Base-by-base conservation (phyloP, 2,113 vertebrate species). In the Lipotes vexillifer region DNA sequence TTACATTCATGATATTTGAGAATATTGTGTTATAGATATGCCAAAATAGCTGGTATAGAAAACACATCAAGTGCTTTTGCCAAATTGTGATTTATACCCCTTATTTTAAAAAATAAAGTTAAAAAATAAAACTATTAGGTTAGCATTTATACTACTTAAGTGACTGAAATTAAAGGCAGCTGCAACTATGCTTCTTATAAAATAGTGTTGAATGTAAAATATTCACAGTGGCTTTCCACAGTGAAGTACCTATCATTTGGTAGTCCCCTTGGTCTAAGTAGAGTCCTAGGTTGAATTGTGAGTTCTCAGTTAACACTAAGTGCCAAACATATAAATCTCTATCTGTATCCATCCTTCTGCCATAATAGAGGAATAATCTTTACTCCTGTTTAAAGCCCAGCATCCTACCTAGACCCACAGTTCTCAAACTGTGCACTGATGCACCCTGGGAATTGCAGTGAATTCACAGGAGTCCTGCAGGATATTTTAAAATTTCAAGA, bases 1-100 rank as follows among this genome's bases (percentile, higher is more conserved):
- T 57, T 33, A 38, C 15, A 83, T 90, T 88, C 65, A 33, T 69
- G 65, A 49, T 93, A 91, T 86, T 98, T 98, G 96, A 49, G 66
- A 90, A 66, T 92, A 85, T 72, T 71, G 31, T 1, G 0, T 97
- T 95, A 88, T 96, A 55, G 31, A 83, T 69, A 71, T 44, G 33
- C 36, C 33, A 94, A 38, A 41, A 27, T 65, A 75, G 83, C 75
- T 96, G 57, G 31, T 96, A 71, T 3, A 66, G 93, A 97, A 97
- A 95, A 95, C 25, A 55, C 83, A 36, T 71, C 17, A 59, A 59
- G 9, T 80, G 8, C 31, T 89, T 92, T 97, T 90, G 41, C 61
- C 27, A 92, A 81, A 59, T 96, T 88, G 15, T 94, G 81, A 92
- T 78, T 86, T 94, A 57, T 88, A 6, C 38, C 6, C 13, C 5